phyloP scores from a whole-genome alignment of 2,888 invertebrate genomes.

The Phlogophora meticulosa region DNA sequence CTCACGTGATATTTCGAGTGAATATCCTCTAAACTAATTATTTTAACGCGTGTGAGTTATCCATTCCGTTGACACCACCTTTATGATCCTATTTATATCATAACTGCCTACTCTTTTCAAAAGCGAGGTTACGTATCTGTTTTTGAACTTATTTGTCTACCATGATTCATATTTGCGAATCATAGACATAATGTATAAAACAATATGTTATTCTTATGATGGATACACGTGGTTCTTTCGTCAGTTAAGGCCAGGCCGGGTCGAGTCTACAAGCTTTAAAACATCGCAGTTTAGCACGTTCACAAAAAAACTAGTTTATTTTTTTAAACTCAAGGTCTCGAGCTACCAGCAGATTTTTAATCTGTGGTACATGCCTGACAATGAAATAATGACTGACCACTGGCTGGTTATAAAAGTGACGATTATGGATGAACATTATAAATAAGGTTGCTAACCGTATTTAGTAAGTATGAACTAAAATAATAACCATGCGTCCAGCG shows the following conservation, averaged over 20 bases:
- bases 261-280: conserved; percentile 42
- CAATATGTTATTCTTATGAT: conserved; percentile 17
- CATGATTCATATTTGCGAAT: conserved; percentile 24
- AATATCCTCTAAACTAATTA: conserved; percentile 29
- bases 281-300: conserved; percentile 65
- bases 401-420: conserved; percentile 13
- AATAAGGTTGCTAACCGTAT: too few species aligned
- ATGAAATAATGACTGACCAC: conserved; percentile 20
- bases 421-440: too few species aligned
- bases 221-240: conserved; percentile 8
- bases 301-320: conserved; percentile 74
- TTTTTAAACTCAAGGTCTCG: conserved; percentile 73
- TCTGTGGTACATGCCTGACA: conserved; percentile 30
- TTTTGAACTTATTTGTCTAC: conserved; percentile 19
- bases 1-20: conserved; percentile 17
- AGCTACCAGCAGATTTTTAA: conserved; percentile 51
- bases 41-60: conserved; percentile 26
- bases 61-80: conserved; percentile 25
- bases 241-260: conserved; percentile 43
- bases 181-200: conserved; percentile 2
- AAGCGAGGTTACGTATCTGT: background rate
- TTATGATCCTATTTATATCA: background rate
- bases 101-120: background rate
- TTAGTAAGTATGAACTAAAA: background rate
- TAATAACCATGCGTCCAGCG: background rate